Evolutionary conservation across 2,113 vertebrate genomes (phyloP).

Genomic region (Pantherophis guttatus): DNA sequence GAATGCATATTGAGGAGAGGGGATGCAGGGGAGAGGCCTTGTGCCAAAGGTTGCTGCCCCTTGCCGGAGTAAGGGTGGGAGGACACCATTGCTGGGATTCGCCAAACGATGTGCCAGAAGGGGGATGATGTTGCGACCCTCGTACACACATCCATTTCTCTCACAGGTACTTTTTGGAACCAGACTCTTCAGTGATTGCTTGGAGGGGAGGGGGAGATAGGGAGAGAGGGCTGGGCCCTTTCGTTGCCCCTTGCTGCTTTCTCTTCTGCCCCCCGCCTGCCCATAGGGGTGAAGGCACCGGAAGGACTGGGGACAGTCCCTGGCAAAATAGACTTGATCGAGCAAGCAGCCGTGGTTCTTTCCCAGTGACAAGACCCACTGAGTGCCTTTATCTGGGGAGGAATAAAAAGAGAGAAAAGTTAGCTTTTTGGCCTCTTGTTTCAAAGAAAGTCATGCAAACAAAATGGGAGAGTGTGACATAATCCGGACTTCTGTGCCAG

Average conservation of each 20-base stretch:
- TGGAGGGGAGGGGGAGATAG: not conserved
- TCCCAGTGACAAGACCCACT: conserved; percentile 5
- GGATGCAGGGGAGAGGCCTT: not conserved
- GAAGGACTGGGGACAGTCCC: conserved; percentile 19
- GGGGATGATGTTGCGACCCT: not conserved
- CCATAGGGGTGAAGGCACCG: conserved; percentile 33
- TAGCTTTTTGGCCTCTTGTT: no score
- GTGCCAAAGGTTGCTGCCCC: not conserved
- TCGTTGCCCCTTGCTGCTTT: conserved; percentile 16
- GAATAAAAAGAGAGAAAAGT: not conserved
- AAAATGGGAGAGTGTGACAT: no score
- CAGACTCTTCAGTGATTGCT: conserved; percentile 15
- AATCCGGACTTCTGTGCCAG: no score
- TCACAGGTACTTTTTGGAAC: conserved; percentile 4
- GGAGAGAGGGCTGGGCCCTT: conserved; percentile 1
- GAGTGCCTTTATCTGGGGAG: not conserved
- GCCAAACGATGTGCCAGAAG: not conserved
- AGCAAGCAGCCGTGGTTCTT: conserved; percentile 23
- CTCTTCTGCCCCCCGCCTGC: conserved; percentile 19
- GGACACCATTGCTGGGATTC: not conserved
- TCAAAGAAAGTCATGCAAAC: no score
- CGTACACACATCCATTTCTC: not conserved
- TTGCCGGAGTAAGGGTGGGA: not conserved
- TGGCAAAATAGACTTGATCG: conserved; percentile 24
- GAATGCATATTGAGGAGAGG: not conserved